phyloP scores from a whole-genome alignment of 2,797 vertebrate species.

The Girardinus metallicus region DNA sequence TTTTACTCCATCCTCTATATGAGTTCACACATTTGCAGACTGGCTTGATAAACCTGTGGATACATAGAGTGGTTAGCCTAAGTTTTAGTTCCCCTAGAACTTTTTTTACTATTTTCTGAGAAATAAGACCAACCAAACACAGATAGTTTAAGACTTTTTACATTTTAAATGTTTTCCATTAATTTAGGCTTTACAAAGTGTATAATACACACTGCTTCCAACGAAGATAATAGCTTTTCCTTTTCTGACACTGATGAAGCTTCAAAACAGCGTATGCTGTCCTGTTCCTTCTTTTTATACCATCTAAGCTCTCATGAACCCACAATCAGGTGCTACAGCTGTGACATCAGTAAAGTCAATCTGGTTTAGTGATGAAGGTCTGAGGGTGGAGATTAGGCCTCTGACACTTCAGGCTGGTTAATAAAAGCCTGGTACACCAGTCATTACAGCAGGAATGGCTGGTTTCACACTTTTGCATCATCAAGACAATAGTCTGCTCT shows the following conservation, averaged over 20 bases:
- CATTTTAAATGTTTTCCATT: neutral
- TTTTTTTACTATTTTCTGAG: neutral
- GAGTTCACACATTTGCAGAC: neutral
- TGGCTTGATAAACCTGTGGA: neutral
- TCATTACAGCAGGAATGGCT: slow-evolving; percentile 21
- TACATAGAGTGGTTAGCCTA: neutral
- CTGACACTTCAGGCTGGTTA: slow-evolving; percentile 35
- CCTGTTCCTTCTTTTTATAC: slow-evolving; percentile 2
- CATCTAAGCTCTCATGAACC: slow-evolving; percentile 5
- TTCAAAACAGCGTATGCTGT: neutral
- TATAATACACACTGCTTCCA: neutral
- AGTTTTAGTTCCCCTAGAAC: neutral
- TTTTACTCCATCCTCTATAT: neutral
- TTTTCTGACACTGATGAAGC: neutral
- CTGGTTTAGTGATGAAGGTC: slow-evolving; percentile 13
- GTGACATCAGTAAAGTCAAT: slow-evolving; percentile 19
- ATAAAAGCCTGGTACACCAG: slow-evolving; percentile 34
- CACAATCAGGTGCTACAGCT: neutral
- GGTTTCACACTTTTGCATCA: slow-evolving; percentile 74
- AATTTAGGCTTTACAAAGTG: neutral
- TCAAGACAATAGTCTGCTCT: slow-evolving; percentile 38
- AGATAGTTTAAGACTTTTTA: neutral
- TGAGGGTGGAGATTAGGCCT: slow-evolving; percentile 12
- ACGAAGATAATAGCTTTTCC: neutral
- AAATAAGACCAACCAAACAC: neutral